phyloP scores from a whole-genome alignment of 2,888 invertebrate genomes.

The Caradrina kadenii region DNA sequence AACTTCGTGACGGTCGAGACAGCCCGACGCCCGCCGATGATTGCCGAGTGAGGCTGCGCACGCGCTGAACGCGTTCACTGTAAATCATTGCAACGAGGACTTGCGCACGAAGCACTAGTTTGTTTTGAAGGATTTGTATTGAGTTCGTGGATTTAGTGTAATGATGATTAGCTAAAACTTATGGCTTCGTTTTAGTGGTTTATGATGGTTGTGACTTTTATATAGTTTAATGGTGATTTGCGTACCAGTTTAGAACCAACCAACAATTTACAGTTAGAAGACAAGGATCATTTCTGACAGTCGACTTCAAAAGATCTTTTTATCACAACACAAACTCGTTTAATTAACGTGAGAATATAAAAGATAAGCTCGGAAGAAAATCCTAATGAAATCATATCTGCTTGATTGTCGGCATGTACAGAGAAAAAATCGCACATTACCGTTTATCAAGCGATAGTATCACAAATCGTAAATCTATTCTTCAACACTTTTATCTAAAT shows the following conservation, averaged over 20 bases:
- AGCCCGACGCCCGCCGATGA: conserved; percentile 68
- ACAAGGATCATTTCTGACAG: not conserved
- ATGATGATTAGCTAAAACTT: conserved; percentile 46
- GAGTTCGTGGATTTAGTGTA: conserved; percentile 47
- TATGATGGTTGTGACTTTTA: conserved; percentile 16
- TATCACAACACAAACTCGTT: not conserved
- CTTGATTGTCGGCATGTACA: conserved; percentile 27
- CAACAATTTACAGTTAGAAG: not conserved
- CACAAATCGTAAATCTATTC: conserved; percentile 59
- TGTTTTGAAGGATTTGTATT: conserved; percentile 58
- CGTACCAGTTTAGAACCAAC: not conserved
- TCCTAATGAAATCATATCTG: conserved; percentile 8
- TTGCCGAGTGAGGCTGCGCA: conserved; percentile 67
- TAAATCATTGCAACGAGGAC: conserved; percentile 63
- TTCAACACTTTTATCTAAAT: conserved; percentile 57
- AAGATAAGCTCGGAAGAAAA: conserved; percentile 7
- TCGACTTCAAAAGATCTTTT: conserved; percentile 4
- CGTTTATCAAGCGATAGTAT: conserved; percentile 45
- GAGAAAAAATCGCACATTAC: conserved; percentile 42
- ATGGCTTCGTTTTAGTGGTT: conserved; percentile 28
- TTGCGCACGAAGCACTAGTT: conserved; percentile 56
- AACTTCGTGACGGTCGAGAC: conserved; percentile 68
- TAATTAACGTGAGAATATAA: conserved; percentile 26
- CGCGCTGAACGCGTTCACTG: conserved; percentile 63
- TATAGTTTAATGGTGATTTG: conserved; percentile 1